A percentile compares a stretch with the other conserved stretches of the same genome.
Evolutionary conservation across 2,888 invertebrate species (phyloP).

Genomic region (Rambutsinella grinnellia): DNA sequence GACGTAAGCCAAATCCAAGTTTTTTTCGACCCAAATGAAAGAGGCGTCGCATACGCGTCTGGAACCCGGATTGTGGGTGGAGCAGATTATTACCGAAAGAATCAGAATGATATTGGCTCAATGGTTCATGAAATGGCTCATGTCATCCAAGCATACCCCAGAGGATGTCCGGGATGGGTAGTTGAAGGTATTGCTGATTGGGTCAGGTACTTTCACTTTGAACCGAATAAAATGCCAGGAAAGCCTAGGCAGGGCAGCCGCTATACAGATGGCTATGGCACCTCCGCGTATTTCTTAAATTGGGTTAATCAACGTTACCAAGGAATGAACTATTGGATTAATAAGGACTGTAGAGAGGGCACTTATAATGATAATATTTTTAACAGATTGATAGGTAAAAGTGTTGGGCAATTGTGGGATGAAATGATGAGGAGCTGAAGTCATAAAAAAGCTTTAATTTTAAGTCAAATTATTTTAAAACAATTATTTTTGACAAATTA

Average conservation of each 20-base stretch:
- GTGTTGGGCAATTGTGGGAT: neutral
- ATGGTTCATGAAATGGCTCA: neutral
- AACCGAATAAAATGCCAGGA: neutral
- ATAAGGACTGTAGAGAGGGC: neutral
- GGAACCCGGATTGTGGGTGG: neutral
- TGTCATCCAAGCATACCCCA: constrained; percentile 2
- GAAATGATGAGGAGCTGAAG: neutral
- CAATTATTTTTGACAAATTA: too few relatives aligned
- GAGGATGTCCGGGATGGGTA: constrained; percentile 5
- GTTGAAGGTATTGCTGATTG: constrained; percentile 6
- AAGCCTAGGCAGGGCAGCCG: neutral
- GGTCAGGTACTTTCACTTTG: neutral
- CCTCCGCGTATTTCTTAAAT: neutral
- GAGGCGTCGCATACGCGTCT: neutral
- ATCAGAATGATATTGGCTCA: constrained; percentile 1
- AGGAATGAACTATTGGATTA: neutral
- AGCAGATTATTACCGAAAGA: neutral
- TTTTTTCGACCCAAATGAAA: neutral
- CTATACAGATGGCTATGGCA: too few relatives aligned
- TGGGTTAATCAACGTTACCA: neutral
- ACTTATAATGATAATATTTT: neutral
- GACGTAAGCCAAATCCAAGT: neutral
- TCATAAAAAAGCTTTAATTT: too few relatives aligned
- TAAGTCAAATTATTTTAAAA: too few relatives aligned
- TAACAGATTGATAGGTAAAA: neutral